Base-by-base conservation (phyloP, 2,888 invertebrate species). In the Gibbula magus region DNA sequence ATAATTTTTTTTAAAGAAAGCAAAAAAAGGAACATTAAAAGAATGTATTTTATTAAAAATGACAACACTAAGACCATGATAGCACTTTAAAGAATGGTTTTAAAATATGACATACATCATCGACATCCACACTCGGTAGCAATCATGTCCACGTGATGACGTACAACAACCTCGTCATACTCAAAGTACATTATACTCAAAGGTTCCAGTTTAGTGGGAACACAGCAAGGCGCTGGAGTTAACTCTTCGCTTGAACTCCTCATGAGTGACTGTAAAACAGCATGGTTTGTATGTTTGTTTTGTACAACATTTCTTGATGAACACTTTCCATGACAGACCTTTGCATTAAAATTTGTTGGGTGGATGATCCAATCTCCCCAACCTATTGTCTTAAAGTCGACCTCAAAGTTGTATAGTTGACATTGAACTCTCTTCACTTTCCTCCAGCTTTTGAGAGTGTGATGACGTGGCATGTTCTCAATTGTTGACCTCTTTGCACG, bases 111-210 rank as follows among this genome's bases (percentile, higher is more conserved):
- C 45, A 45, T 45, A 45, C 45, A 51, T 89, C 82, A 91, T 78
- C 88, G 81, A 82, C 92, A 92, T 1, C 92, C 92, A 84, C 92
- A 92, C 51, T 89, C 86, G 8, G 86, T 85, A 1, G 88, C 92
- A 7, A 91, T 83, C 91, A 92, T 92, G 78, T 91, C 89, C 45
- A 90, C 88, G 81, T 92, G 91, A 79, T 91, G 90, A 22, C 92
- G 82, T 18, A 92, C 89, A 2, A 92, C 90, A n/a, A 92, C 88
- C 56, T 91, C 90, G 25, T 89, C 88, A 35, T 88, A 83, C 81
- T 92, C 91, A 79, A 87, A 90, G 87, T 92, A 92, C 75, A 92
- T 80, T 89, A 92, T 90, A 81, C 91, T 92, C 74, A 92, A 81
- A 13, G 92, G 89, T 56, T 82, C 82, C 8, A 92, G 85, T 70